A percentile compares a stretch with the other conserved stretches of the same genome.
These are phyloP conservation scores for Mionectes macconnelli DNA, from an alignment of 2,113 vertebrate genomes.

Conservation along the genomic window DNA sequence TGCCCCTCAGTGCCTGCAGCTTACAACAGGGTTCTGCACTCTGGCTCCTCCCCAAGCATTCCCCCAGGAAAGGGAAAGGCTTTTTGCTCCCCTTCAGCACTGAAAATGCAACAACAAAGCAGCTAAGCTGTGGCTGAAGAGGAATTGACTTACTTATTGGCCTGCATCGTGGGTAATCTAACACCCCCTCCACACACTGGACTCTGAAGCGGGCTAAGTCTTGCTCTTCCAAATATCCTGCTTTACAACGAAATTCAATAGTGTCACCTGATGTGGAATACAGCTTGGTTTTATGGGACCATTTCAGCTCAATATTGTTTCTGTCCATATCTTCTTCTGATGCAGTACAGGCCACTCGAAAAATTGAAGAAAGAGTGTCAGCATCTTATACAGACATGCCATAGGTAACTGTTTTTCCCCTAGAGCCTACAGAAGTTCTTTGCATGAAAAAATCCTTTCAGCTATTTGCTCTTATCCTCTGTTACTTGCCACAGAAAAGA, in stretches of 20 bases:
- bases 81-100: not conserved
- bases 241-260: not conserved
- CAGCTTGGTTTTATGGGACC: fast-evolving
- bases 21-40: not conserved
- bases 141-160: not conserved
- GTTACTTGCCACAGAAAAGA: not conserved
- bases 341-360: constrained; percentile 44
- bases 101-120: not conserved
- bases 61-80: not conserved
- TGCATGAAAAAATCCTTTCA: not conserved
- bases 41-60: not conserved
- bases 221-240: fast-evolving
- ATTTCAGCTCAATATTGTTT: constrained; percentile 46
- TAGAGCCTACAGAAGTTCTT: not conserved
- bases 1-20: not conserved
- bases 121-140: not conserved
- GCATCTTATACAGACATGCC: not conserved
- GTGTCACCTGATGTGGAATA: not conserved
- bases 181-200: not conserved
- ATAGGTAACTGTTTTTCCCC: not conserved
- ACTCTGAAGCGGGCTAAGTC: not conserved
- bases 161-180: not conserved
- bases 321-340: constrained; percentile 19
- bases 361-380: not conserved
- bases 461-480: not conserved